A percentile compares a stretch with the other conserved stretches of the same genome.
Conservation (phyloP, 2,888 invertebrate species). For the Drosophila percnosoma region DNA sequence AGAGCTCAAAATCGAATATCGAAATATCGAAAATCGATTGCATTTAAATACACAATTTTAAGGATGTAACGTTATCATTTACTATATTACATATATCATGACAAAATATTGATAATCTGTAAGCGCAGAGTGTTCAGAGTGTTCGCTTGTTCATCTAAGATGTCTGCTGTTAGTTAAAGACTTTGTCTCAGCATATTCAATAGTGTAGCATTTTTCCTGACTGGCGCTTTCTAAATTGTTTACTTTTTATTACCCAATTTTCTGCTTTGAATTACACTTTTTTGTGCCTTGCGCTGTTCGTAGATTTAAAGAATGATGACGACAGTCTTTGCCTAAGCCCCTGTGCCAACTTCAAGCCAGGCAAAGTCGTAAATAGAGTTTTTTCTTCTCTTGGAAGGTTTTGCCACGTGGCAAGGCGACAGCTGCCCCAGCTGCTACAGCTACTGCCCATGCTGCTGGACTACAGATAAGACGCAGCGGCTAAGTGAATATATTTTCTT, state of each 20-base stretch:
- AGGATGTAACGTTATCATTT: neutral
- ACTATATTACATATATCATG: neutral
- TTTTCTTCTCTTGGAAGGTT: neutral
- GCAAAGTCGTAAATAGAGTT: conserved; percentile 8
- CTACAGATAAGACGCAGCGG: conserved; percentile 59
- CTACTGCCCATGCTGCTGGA: conserved; percentile 15
- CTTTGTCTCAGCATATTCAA: neutral
- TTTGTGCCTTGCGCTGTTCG: neutral
- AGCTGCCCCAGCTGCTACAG: neutral
- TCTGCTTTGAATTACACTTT: conserved; percentile 27
- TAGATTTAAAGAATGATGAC: conserved; percentile 13
- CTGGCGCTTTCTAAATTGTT: neutral
- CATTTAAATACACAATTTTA: neutral
- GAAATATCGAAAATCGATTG: neutral
- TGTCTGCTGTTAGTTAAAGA: neutral
- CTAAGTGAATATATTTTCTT: conserved; percentile 66
- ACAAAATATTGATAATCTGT: neutral
- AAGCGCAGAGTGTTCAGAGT: neutral
- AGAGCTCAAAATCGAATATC: neutral
- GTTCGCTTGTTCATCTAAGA: neutral
- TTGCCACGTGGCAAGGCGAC: conserved; percentile 21
- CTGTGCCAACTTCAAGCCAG: neutral
- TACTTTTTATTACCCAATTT: conserved; percentile 2
- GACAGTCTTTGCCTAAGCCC: conserved; percentile 11
- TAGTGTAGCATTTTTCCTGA: neutral